phyloP scores from a whole-genome alignment of 2,797 vertebrate species.

The Takifugu ocellatus region DNA sequence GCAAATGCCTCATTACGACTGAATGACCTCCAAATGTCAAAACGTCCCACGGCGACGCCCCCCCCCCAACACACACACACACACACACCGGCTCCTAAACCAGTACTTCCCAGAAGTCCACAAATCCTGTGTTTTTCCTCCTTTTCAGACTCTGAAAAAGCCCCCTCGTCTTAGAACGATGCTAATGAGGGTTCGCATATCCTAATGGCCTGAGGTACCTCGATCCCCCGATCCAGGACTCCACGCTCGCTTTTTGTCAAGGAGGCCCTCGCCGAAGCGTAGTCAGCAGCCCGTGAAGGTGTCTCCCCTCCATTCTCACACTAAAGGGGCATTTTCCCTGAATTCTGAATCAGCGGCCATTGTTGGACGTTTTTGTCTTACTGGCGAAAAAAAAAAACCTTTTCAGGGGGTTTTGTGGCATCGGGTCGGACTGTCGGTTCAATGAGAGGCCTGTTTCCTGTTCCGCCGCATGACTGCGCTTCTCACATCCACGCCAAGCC shows the following conservation, averaged over 20 bases:
- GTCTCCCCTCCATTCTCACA: conserved; percentile 86
- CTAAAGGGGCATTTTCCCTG: conserved; percentile 76
- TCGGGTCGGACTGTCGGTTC: conserved; percentile 52
- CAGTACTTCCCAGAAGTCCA: conserved; percentile 80
- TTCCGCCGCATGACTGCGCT: conserved; percentile 87
- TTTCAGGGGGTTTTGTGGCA: conserved; percentile 40
- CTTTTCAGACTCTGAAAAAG: conserved; percentile 35
- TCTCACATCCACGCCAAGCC: conserved; percentile 70
- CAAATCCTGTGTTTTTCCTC: conserved; percentile 56
- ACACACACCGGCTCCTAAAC: neutral
- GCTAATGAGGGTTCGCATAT: conserved; percentile 91
- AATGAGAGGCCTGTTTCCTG: conserved; percentile 76
- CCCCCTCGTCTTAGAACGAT: conserved; percentile 63
- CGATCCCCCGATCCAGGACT: conserved; percentile 28
- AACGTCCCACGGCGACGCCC: conserved; percentile 44
- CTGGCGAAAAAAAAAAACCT: conserved; percentile 55
- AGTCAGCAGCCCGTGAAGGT: conserved; percentile 97
- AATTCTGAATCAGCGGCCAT: conserved; percentile 70
- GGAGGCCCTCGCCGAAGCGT: conserved; percentile 83
- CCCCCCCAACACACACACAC: neutral
- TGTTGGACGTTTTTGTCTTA: conserved; percentile 44
- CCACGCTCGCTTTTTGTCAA: conserved; percentile 67
- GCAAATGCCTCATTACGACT: conserved; percentile 83
- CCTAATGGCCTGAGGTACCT: conserved; percentile 87
- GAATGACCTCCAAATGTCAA: conserved; percentile 83